These are phyloP conservation scores for Tipula vernalis DNA, from an alignment of 2,888 invertebrate genomes.

Conservation along the genomic window DNA sequence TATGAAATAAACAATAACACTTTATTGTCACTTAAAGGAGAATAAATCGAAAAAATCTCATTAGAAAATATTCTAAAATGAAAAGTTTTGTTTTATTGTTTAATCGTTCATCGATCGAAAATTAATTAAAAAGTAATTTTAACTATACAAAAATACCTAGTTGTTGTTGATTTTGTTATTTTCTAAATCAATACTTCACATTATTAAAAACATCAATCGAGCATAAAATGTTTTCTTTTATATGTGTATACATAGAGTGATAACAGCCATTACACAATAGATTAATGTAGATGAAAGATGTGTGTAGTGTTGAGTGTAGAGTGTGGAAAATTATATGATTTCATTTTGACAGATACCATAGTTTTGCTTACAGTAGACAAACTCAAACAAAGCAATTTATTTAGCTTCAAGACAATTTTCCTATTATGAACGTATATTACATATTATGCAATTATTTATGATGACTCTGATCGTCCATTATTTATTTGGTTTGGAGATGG, in stretches of 20 bases:
- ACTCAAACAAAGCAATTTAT: not conserved
- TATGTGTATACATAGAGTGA: not conserved
- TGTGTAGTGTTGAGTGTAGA: not conserved
- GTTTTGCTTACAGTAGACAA: not conserved
- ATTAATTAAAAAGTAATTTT: slow-evolving; percentile 4
- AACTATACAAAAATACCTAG: not conserved
- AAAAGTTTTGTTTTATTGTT: not conserved
- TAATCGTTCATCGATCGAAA: not conserved
- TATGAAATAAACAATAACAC: not conserved
- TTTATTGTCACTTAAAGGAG: not conserved
- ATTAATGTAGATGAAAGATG: not conserved
- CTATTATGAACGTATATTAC: not conserved
- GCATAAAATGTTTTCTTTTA: not conserved
- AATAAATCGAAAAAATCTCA: not conserved
- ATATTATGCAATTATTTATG: not conserved
- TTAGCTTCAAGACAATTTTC: not conserved
- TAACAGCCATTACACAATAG: not conserved
- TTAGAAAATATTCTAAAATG: not conserved
- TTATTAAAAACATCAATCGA: not conserved
- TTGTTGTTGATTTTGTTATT: not conserved
- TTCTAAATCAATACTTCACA: not conserved
- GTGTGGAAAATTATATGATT: not conserved
- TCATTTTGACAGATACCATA: not conserved
- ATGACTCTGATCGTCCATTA: no score
- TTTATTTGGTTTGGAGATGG: not conserved